Conservation (phyloP, 2,888 invertebrate genomes). For the Mimas tiliae region DNA sequence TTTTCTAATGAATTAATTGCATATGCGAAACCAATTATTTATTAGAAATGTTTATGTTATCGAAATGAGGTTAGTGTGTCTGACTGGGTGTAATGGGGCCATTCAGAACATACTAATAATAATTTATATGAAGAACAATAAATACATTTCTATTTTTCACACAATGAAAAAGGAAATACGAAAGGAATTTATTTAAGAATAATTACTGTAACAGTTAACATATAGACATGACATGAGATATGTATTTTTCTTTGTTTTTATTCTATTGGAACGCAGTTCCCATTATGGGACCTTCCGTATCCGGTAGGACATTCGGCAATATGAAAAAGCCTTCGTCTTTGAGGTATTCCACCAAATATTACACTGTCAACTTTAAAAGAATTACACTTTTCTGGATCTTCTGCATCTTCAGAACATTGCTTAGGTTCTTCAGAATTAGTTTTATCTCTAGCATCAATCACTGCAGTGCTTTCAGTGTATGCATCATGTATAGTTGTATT, state of each 20-base stretch:
- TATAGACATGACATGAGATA: too few species aligned
- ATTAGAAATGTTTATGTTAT: constrained; percentile 13
- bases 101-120: too few species aligned
- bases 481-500: neutral
- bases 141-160: neutral
- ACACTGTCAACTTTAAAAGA: neutral
- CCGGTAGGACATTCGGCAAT: neutral
- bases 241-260: neutral
- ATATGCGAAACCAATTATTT: neutral
- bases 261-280: neutral
- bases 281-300: neutral
- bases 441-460: neutral
- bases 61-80: neutral
- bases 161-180: neutral
- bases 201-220: too few species aligned
- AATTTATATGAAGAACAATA: neutral
- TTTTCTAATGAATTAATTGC: neutral
- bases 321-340: neutral
- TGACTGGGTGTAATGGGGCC: neutral
- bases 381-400: neutral
- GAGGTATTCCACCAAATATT: neutral
- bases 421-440: neutral
- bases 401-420: neutral
- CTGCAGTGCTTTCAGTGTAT: neutral
- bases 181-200: neutral